Percentiles rank a stretch among this genome's conserved stretches.
Evolutionary conservation across 2,888 invertebrate species (phyloP).

Genomic region (Scaptomyza tumidula): DNA sequence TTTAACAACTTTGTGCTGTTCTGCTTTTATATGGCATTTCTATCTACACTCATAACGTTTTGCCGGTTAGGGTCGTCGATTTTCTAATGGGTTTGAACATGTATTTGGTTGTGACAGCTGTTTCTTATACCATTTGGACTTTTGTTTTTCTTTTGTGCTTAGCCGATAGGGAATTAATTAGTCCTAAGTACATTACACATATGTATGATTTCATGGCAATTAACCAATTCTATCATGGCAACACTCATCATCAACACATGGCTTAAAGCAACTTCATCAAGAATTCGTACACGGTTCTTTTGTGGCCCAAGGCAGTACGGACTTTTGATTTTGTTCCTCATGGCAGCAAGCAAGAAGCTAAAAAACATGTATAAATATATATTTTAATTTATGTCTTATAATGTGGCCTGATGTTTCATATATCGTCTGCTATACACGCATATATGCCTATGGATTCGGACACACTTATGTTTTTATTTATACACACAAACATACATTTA

Average conservation of each 20-base stretch:
- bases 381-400: conserved; percentile 27
- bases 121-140: not conserved
- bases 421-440: conserved; percentile 7
- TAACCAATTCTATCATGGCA: conserved; percentile 23
- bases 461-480: not conserved
- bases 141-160: not conserved
- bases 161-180: conserved; percentile 14
- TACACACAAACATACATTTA: conserved; percentile 6
- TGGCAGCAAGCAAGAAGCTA: conserved; percentile 13
- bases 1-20: conserved; percentile 16
- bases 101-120: not conserved
- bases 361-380: conserved; percentile 11
- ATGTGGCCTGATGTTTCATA: conserved; percentile 34
- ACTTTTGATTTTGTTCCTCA: conserved; percentile 47
- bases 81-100: not conserved
- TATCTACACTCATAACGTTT: conserved; percentile 5
- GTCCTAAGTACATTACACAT: not conserved
- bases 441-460: conserved; percentile 1
- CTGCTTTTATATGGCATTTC: conserved; percentile 12
- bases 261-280: conserved; percentile 28
- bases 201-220: conserved; percentile 16
- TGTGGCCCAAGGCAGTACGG: conserved; percentile 25
- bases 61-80: not conserved
- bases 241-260: conserved; percentile 4
- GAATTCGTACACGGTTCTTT: conserved; percentile 16